A percentile compares a stretch with the other conserved stretches of the same genome.
Conservation (phyloP, 2,797 vertebrate genomes). For the Sebastes minor region DNA sequence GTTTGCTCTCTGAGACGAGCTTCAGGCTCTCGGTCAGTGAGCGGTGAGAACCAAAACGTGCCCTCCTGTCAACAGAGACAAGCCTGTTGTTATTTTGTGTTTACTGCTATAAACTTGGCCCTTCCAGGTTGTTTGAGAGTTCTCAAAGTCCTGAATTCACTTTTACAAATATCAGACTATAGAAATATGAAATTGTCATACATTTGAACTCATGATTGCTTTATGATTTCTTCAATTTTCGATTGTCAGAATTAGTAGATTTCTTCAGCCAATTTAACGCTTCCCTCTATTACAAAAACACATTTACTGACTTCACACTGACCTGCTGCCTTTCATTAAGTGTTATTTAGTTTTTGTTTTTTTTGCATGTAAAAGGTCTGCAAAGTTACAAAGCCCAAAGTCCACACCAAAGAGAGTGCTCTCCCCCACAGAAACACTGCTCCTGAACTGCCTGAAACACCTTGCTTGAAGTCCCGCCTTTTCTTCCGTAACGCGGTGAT, state of each 20-base stretch:
- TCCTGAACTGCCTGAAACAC: too few relatives aligned
- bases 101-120: background rate
- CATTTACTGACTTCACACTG: background rate
- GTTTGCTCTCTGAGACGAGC: background rate
- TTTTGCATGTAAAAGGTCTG: too few relatives aligned
- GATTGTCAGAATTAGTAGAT: background rate
- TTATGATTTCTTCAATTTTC: background rate
- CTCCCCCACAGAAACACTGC: too few relatives aligned
- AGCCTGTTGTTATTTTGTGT: background rate
- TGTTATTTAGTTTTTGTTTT: too few relatives aligned
- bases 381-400: too few relatives aligned
- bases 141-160: background rate
- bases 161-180: background rate
- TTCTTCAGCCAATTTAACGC: background rate
- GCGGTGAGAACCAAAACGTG: background rate
- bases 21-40: background rate
- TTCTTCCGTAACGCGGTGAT: too few relatives aligned
- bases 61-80: background rate
- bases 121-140: background rate
- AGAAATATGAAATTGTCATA: background rate
- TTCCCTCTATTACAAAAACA: background rate
- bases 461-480: too few relatives aligned
- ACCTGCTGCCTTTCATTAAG: background rate
- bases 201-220: background rate
- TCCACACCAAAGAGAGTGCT: too few relatives aligned